phyloP scores from a whole-genome alignment of 2,113 vertebrate genomes.

The Vulpes ferrilata region DNA sequence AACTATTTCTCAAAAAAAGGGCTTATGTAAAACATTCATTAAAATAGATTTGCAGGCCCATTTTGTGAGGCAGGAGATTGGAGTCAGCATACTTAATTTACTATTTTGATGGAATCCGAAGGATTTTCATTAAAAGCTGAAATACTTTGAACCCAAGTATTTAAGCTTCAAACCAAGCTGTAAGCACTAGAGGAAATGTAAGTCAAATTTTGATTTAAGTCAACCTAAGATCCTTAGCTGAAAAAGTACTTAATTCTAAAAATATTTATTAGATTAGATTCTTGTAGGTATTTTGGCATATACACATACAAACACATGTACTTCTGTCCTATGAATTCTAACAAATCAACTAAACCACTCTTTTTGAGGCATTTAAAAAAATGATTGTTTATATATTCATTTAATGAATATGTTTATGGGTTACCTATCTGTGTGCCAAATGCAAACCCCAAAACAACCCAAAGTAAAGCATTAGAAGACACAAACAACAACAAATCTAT shows the following conservation, averaged over 20 bases:
- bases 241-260: conserved; percentile 66
- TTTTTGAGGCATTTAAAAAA: conserved; percentile 27
- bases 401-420: conserved; percentile 14
- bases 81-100: conserved; percentile 69
- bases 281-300: not conserved
- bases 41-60: conserved; percentile 56
- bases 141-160: conserved; percentile 63
- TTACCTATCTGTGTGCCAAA: not conserved
- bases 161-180: conserved; percentile 67
- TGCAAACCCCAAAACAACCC: not conserved
- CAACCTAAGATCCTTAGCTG: conserved; percentile 65
- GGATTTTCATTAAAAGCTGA: conserved; percentile 71
- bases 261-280: conserved; percentile 16
- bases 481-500: not conserved
- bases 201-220: conserved; percentile 65
- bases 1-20: conserved; percentile 59
- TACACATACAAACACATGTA: not conserved
- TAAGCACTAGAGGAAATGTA: conserved; percentile 43
- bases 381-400: not conserved
- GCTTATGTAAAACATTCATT: conserved; percentile 63
- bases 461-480: not conserved
- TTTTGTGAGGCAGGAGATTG: conserved; percentile 69
- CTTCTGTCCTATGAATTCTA: conserved; percentile 17
- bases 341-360: not conserved
- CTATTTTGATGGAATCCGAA: conserved; percentile 66